Evolutionary conservation across 2,797 vertebrate species (phyloP).

Genomic region (Dallia pectoralis): DNA sequence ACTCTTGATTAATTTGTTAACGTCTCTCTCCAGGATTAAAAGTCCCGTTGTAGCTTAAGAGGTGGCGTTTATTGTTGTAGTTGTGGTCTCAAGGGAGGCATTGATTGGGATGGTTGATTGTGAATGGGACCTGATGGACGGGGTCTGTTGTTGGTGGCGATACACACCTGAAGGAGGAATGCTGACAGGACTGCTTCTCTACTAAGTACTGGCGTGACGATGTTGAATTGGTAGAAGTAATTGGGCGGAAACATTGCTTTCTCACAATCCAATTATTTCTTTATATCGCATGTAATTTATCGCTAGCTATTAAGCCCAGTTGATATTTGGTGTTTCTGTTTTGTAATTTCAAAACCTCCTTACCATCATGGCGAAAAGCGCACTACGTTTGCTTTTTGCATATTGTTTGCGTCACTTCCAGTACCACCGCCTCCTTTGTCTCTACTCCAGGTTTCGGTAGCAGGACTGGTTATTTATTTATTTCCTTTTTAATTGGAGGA

Average conservation of each 20-base stretch:
- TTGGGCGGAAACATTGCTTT: not conserved
- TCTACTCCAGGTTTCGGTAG: slow-evolving; percentile 66
- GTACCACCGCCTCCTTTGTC: slow-evolving; percentile 76
- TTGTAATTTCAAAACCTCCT: slow-evolving; percentile 20
- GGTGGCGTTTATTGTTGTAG: too few relatives aligned
- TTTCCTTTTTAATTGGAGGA: slow-evolving; percentile 64
- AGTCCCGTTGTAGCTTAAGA: too few relatives aligned
- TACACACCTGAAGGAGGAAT: too few relatives aligned
- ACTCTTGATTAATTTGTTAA: too few relatives aligned
- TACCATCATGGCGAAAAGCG: slow-evolving; percentile 41
- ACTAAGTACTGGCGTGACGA: not conserved
- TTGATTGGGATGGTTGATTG: too few relatives aligned
- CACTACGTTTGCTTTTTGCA: not conserved
- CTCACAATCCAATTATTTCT: not conserved
- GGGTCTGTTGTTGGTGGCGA: too few relatives aligned
- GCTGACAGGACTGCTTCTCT: too few relatives aligned
- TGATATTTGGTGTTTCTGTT: not conserved
- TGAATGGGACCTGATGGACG: too few relatives aligned
- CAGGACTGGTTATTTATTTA: slow-evolving; percentile 58
- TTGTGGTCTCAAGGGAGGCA: too few relatives aligned
- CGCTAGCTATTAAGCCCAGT: too few relatives aligned
- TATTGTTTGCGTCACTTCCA: slow-evolving; percentile 59
- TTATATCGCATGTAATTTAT: too few relatives aligned
- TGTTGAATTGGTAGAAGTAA: not conserved
- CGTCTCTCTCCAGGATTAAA: too few relatives aligned